Evolutionary conservation across 1,140 invertebrate species (phyloP).

Genomic region (Cydia pomonella): DNA sequence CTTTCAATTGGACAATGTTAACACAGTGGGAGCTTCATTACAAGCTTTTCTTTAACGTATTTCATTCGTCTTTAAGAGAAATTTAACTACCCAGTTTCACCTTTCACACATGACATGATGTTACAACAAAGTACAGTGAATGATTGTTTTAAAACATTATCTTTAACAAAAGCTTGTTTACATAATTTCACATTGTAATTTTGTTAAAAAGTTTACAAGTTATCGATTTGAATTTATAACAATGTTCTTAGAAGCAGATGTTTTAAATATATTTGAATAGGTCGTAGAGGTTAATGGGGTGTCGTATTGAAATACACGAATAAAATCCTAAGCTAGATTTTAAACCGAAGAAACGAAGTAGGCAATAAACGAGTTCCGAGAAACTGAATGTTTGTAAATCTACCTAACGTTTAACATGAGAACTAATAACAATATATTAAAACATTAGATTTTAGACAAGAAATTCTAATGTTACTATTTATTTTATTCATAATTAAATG

Average conservation of each 20-base stretch:
- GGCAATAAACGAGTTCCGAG: constrained; percentile 12
- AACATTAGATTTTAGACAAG: background rate
- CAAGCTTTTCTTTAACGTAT: background rate
- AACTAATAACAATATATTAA: background rate
- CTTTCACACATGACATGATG: background rate
- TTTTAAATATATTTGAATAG: constrained; percentile 15
- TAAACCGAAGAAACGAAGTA: background rate
- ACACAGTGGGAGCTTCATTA: background rate
- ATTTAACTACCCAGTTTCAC: background rate
- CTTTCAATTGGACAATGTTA: constrained; percentile 15
- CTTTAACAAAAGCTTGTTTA: background rate
- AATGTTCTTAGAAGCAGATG: constrained; percentile 1
- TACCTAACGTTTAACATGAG: background rate
- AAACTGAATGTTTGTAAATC: background rate
- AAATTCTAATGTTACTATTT: too few species aligned
- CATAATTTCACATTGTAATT: constrained; percentile 12
- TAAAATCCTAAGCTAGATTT: constrained; percentile 17
- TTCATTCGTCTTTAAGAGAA: background rate
- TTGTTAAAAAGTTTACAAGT: constrained; percentile 1
- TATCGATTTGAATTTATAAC: constrained; percentile 12
- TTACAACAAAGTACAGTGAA: background rate
- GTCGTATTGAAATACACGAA: constrained; percentile 17
- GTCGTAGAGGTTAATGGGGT: constrained; percentile 16
- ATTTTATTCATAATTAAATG: too few species aligned
- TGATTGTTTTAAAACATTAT: background rate